phyloP scores from a whole-genome alignment of 2,888 invertebrate genomes.

The Dryococelus australis region DNA sequence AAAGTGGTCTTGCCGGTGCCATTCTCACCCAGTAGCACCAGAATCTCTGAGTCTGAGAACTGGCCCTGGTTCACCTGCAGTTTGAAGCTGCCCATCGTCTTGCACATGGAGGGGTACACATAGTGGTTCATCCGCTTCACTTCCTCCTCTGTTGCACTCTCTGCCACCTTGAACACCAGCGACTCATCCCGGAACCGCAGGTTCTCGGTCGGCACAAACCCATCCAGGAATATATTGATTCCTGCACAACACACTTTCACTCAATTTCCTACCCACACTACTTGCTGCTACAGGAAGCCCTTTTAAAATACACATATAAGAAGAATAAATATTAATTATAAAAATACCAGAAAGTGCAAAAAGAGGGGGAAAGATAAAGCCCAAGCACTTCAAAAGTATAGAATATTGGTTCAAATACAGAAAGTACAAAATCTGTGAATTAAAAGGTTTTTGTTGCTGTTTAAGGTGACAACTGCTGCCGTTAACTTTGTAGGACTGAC shows the following conservation, averaged over 20 bases:
- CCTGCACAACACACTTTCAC: constrained; percentile 59
- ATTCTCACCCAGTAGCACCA: constrained; percentile 95
- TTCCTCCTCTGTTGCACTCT: constrained; percentile 97
- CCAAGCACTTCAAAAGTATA: no score
- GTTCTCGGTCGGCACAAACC: constrained; percentile 99
- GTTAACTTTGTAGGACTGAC: no score
- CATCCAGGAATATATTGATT: constrained; percentile 99
- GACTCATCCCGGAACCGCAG: constrained; percentile 97
- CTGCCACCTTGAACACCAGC: constrained; percentile 97
- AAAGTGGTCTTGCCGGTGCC: constrained; percentile 99
- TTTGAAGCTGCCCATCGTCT: constrained; percentile 80
- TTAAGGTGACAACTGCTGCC: no score
- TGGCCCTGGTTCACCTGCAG: constrained; percentile 87
- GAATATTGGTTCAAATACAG: no score
- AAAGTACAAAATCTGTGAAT: no score
- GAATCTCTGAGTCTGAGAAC: constrained; percentile 98
- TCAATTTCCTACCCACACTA: no score
- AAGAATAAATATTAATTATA: no score
- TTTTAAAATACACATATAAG: no score
- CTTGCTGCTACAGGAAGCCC: no score
- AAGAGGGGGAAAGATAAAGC: no score
- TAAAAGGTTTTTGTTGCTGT: no score
- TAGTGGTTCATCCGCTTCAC: constrained; percentile 97
- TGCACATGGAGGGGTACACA: constrained; percentile 92
- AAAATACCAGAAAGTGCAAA: no score